Conservation (phyloP, 2,113 vertebrate genomes). For the Psophia crepitans region DNA sequence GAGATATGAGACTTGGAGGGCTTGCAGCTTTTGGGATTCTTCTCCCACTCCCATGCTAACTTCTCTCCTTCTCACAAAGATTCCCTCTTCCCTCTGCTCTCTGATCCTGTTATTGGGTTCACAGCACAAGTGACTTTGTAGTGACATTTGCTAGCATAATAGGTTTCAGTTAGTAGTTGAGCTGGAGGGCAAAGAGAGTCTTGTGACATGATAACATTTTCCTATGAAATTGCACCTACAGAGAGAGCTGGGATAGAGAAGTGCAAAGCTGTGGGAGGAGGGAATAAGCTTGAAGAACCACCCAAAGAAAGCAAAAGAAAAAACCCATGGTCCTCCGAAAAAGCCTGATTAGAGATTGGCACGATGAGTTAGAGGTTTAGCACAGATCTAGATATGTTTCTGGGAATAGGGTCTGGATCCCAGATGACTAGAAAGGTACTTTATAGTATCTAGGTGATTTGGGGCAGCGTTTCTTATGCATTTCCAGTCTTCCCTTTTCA, state of each 20-base stretch:
- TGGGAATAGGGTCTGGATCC: background rate
- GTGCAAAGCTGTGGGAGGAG: background rate
- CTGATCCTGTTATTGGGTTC: constrained; percentile 4
- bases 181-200: constrained; percentile 44
- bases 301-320: background rate
- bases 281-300: background rate
- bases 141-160: constrained; percentile 55
- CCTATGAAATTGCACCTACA: constrained; percentile 49
- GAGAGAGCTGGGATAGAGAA: background rate
- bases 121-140: constrained; percentile 36
- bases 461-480: background rate
- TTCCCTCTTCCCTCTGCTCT: background rate
- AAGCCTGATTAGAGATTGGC: background rate
- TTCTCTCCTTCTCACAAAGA: background rate
- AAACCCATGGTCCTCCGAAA: background rate
- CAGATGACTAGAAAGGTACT: background rate
- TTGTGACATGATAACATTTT: constrained; percentile 43
- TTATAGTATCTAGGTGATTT: background rate
- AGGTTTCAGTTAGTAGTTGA: background rate
- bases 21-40: background rate
- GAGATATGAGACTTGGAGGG: background rate
- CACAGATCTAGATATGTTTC: background rate
- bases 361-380: background rate
- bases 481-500: background rate
- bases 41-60: background rate